Conservation (phyloP, 2,888 invertebrate genomes). For the Agrenia bidenticulata region DNA sequence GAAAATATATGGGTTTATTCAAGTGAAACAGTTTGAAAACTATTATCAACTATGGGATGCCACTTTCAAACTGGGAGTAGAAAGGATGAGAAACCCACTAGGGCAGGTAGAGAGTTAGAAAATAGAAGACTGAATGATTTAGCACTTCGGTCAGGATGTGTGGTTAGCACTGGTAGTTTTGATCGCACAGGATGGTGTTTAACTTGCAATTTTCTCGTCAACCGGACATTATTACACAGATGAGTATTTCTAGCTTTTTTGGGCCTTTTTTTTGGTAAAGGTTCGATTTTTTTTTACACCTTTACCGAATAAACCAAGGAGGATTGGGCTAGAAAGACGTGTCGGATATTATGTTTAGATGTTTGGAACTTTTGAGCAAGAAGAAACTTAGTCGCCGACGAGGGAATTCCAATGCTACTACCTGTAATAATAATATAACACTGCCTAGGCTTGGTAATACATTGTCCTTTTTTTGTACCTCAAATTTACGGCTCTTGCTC, state of each 20-base stretch:
- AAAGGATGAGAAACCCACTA: too few species aligned
- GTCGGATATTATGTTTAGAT: too few species aligned
- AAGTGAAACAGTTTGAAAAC: constrained; percentile 44
- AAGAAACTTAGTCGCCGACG: too few species aligned
- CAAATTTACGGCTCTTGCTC: too few species aligned
- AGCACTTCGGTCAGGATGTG: constrained; percentile 51
- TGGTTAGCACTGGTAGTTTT: constrained; percentile 4
- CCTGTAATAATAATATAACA: constrained; percentile 9
- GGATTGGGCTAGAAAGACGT: too few species aligned
- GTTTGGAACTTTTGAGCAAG: too few species aligned
- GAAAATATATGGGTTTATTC: constrained; percentile 47
- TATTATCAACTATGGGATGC: constrained; percentile 7
- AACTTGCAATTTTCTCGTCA: constrained; percentile 52
- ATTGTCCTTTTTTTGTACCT: constrained; percentile 10
- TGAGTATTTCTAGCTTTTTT: too few species aligned
- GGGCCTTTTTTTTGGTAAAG: too few species aligned
- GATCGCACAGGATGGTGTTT: constrained; percentile 41
- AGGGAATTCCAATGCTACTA: neutral
- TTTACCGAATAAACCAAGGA: too few species aligned
- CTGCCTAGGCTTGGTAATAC: constrained; percentile 11
- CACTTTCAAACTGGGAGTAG: too few species aligned
- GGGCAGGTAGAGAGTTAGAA: neutral
- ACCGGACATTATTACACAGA: constrained; percentile 26
- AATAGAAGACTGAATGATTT: constrained; percentile 50
- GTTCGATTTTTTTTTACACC: too few species aligned